phyloP scores from a whole-genome alignment of 2,797 vertebrate species.

The Cercopithecus diana region DNA sequence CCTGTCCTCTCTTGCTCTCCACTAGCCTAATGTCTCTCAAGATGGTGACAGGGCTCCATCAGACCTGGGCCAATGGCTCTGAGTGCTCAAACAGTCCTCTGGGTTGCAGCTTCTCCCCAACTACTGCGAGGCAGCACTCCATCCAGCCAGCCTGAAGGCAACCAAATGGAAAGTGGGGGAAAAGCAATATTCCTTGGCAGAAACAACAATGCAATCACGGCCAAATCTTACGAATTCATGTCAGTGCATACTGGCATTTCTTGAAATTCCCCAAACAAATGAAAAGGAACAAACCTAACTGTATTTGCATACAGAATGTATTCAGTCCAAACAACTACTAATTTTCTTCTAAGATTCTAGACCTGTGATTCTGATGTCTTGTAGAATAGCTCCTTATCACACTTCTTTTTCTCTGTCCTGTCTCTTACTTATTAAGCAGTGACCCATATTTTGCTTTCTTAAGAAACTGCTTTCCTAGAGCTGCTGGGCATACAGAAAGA shows the following conservation, averaged over 20 bases:
- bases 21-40: neutral
- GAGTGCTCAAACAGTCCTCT: neutral
- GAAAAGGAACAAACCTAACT: slow-evolving; percentile 1
- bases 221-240: neutral
- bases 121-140: neutral
- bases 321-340: neutral
- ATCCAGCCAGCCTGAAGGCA: neutral
- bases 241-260: slow-evolving; percentile 15
- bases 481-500: neutral
- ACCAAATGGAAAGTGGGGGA: slow-evolving; percentile 30
- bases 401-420: neutral
- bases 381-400: neutral
- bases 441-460: neutral
- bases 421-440: neutral
- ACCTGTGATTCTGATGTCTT: neutral
- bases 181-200: slow-evolving; percentile 28
- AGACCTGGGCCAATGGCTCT: neutral
- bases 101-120: neutral
- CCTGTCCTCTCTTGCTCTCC: neutral
- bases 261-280: slow-evolving; percentile 43
- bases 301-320: neutral
- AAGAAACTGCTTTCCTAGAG: neutral
- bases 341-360: neutral
- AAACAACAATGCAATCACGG: neutral
- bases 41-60: neutral